Evolutionary conservation across 2,113 vertebrate species (phyloP), one percentile per base, ranked within the genome.

Genomic region (Halcyon senegalensis): DNA sequence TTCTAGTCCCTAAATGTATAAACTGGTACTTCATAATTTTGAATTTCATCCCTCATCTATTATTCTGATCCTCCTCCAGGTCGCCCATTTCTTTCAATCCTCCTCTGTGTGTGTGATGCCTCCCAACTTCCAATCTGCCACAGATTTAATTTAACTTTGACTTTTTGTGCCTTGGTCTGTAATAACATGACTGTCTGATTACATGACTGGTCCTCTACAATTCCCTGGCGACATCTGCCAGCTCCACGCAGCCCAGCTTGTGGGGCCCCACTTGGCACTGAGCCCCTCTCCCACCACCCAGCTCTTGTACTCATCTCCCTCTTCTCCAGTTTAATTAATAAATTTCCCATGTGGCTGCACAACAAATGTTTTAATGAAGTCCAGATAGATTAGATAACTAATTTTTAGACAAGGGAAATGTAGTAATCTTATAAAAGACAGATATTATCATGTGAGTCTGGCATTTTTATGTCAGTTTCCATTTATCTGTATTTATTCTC

Each of bases 381-480:
- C 96, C 94, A 93, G 95, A 94, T 91, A 95, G 91, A 93, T 51
- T 84, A 80, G 91, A 84, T 90, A 95, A 93, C 70, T 91, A 85
- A 87, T 77, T 96, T 95, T 96, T 80, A 96, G 94, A 50, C 96
- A 96, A 91, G 95, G 96, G 95, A 96, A 96, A 96, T 96, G 79
- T 3, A 94, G 66, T 70, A 95, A 93, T 97, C 78, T 93, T 96
- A 76, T 41, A 78, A 95, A 96, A 95, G 87, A 83, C 62, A 94
- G 43, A 89, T 85, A 94, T 79, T 95, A 80, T 87, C 87, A 85
- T 66, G 43, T 94, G 93, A 95, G 31, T 73, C 55, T 74, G 50
- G 55, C 15, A 63, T 88, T 96, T 91, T 83, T 66, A 62, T 85
- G 63, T 20, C 3, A 5, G 76, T 91, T 94, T 69, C 28, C 58